Conservation (phyloP, 2,888 invertebrate genomes). For the Stenichneumon culpator region DNA sequence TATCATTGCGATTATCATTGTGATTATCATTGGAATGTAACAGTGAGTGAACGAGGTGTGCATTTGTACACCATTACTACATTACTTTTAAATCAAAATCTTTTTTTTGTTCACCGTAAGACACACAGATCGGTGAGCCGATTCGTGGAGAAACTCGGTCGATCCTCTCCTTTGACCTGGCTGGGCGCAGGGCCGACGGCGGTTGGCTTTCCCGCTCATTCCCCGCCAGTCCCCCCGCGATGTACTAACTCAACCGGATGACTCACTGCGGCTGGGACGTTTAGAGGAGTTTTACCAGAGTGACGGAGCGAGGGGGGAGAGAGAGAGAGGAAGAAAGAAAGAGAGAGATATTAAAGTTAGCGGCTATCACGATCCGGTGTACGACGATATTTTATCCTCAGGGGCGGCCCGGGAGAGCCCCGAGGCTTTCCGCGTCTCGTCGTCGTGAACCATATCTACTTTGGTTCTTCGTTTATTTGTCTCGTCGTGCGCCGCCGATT, state of each 20-base stretch:
- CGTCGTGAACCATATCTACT: conserved; percentile 12
- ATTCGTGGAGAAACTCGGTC: conserved; percentile 69
- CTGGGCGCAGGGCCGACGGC: conserved; percentile 42
- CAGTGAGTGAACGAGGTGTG: no score
- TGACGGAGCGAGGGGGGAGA: neutral
- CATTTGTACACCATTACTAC: no score
- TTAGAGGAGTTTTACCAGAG: conserved; percentile 24
- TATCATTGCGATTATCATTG: no score
- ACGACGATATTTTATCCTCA: conserved; percentile 45
- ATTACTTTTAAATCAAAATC: neutral
- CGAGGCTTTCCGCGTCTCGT: conserved; percentile 19
- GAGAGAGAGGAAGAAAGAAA: neutral
- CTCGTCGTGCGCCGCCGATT: neutral
- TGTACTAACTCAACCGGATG: conserved; percentile 57
- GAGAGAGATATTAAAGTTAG: neutral
- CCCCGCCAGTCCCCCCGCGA: conserved; percentile 2
- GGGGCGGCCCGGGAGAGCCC: conserved; percentile 14
- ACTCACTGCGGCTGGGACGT: conserved; percentile 58
- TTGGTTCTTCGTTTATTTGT: neutral
- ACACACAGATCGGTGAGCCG: conserved; percentile 47
- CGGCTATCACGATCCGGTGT: conserved; percentile 42
- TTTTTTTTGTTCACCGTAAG: neutral
- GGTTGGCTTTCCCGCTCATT: conserved; percentile 31
- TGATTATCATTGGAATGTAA: no score
- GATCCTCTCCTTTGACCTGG: conserved; percentile 68